Evolutionary conservation across 2,888 invertebrate species (phyloP), one percentile per base, ranked within the genome.

Genomic region (Nipponacmea schrenckii): DNA sequence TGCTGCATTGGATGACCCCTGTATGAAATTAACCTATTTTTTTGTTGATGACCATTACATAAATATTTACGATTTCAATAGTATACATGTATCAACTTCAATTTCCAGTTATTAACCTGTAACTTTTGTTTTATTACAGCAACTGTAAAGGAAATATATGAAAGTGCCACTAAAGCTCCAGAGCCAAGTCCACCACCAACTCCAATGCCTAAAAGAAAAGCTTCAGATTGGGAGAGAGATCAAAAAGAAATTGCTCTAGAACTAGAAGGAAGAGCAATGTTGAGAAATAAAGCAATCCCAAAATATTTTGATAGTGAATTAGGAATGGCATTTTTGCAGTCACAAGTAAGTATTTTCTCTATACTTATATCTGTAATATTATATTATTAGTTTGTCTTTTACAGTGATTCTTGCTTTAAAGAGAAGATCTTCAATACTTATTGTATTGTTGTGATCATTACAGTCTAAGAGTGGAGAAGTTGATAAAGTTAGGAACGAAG

Each of bases 221-320:
- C 80, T 66, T 85, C 86, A 7, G 87, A 87, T 79, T 86, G 85
- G 86, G 87, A 88, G 72, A 71, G 83, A 15, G 87, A 86, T 71
- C 79, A 79, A 68, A 73, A 84, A 50, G 87, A 88, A 67, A 50
- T 83, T 24, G 76, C 77, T 20, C 83, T 86, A 74, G 87, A 87
- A 73, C 70, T 77, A 46, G 83, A 82, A 39, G 84, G 82, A 3
- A 77, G 81, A 26, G 70, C 77, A 2, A 79, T 83, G 14, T 78
- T 89, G 15, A 80, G 80, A 50, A 77, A 83, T n/a, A 83, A 83
- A 62, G 78, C 76, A 10, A 84, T 88, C 50, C 87, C 87, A 17
- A 80, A 80, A 27, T 89, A 89, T 75, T 89, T 89, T 79, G 81
- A 86, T 27, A 87, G 87, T 75, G 87, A 88, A 74, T 82, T 89